Evolutionary conservation across 2,888 invertebrate species (phyloP).

Genomic region (Brenthis daphne): DNA sequence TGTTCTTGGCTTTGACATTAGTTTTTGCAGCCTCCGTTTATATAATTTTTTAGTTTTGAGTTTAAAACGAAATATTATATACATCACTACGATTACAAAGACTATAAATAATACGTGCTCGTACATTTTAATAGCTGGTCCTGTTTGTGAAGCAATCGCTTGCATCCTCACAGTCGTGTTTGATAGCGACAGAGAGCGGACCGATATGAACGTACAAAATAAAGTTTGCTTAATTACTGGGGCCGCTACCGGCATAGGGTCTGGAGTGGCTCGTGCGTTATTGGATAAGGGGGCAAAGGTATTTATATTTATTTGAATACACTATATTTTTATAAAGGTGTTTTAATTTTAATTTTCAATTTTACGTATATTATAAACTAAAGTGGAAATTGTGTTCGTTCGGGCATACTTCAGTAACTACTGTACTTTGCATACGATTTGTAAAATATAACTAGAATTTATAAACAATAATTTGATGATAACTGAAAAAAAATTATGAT

Average conservation of each 20-base stretch:
- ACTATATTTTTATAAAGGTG: background rate
- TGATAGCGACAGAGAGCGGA: constrained; percentile 25
- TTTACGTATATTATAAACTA: background rate
- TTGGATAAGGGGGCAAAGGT: constrained; percentile 64
- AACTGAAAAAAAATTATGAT: no score
- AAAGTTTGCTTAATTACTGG: constrained; percentile 68
- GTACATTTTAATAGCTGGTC: background rate
- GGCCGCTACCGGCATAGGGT: constrained; percentile 66
- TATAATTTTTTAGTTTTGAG: no score
- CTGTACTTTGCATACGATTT: no score
- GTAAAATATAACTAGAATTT: no score
- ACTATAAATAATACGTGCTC: background rate
- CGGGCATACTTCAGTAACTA: background rate
- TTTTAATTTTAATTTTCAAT: no score
- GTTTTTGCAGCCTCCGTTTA: no score
- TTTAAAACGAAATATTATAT: no score
- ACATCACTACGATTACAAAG: background rate
- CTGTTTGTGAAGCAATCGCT: background rate
- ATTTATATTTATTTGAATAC: constrained; percentile 8
- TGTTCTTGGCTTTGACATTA: no score
- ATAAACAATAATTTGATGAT: no score
- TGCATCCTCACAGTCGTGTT: constrained; percentile 3
- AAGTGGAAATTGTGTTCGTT: background rate
- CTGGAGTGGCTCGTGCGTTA: constrained; percentile 56
- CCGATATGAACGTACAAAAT: constrained; percentile 48